Conservation (phyloP, 2,113 vertebrate species). For the Thamnophis sirtalis region DNA sequence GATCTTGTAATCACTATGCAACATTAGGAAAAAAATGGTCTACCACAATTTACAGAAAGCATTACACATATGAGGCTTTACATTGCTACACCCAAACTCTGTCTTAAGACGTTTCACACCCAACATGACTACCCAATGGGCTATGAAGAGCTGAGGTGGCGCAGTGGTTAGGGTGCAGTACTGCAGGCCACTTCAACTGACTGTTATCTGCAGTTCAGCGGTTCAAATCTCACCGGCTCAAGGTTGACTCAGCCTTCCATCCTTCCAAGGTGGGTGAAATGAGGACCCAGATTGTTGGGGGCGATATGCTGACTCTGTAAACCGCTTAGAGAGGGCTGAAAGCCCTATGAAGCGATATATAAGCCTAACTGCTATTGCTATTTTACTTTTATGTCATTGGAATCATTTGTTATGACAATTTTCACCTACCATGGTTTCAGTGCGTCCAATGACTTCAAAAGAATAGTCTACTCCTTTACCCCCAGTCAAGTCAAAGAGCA, state of each 20-base stretch:
- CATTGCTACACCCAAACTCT: background rate
- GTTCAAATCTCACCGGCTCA: too few species aligned
- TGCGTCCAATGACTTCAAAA: conserved; percentile 79
- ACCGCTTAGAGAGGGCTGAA: too few species aligned
- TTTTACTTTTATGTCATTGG: background rate
- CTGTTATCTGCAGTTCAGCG: too few species aligned
- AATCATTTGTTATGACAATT: background rate
- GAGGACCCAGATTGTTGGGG: too few species aligned
- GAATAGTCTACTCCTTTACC: conserved; percentile 79
- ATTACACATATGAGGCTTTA: background rate
- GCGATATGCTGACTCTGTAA: too few species aligned
- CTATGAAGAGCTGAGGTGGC: too few species aligned
- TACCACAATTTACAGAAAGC: background rate
- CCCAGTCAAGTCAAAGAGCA: conserved; percentile 70
- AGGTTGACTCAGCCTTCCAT: too few species aligned
- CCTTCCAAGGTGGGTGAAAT: too few species aligned
- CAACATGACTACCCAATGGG: background rate
- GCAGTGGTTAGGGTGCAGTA: too few species aligned
- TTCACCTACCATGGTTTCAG: conserved; percentile 73
- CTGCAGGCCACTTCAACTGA: too few species aligned
- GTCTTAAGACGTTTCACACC: background rate
- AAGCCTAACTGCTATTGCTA: too few species aligned
- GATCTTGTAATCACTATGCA: background rate
- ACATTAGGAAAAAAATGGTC: background rate
- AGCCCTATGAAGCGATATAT: too few species aligned